Conservation (phyloP, 2,797 vertebrate genomes). For the Myotis vivesi region DNA sequence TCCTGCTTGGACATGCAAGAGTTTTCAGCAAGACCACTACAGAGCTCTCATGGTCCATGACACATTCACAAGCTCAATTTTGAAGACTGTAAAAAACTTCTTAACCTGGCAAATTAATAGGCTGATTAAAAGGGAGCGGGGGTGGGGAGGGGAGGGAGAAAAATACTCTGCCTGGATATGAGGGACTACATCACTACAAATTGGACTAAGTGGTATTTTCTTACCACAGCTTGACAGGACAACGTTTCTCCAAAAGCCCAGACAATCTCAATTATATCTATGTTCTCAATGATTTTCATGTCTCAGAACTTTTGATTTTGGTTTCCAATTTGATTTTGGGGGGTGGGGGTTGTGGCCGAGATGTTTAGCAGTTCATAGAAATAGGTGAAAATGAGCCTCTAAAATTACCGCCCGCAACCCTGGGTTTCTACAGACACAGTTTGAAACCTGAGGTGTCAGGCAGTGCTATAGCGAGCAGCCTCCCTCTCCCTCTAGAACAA, state of each 20-base stretch:
- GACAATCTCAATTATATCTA: background rate
- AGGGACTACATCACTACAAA: background rate
- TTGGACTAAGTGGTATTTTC: background rate
- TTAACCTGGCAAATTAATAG: background rate
- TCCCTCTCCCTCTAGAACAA: background rate
- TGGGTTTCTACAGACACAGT: slow-evolving; percentile 14
- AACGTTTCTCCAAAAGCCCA: background rate
- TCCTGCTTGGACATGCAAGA: background rate
- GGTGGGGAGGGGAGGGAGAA: background rate
- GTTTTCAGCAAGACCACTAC: background rate
- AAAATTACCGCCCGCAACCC: slow-evolving; percentile 5
- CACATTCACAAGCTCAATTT: background rate
- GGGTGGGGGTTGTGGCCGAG: background rate
- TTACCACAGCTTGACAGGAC: background rate
- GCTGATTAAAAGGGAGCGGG: background rate
- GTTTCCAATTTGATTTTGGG: background rate
- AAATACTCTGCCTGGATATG: background rate
- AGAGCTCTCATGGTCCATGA: background rate
- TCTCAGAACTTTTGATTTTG: slow-evolving; percentile 32
- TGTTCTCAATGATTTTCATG: background rate
- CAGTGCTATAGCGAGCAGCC: background rate
- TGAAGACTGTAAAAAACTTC: background rate
- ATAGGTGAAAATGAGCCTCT: slow-evolving; percentile 48
- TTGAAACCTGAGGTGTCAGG: background rate
- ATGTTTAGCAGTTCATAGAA: slow-evolving; percentile 33